Percentiles rank a stretch among this genome's conserved stretches.
Conservation (phyloP, 2,888 invertebrate genomes). For the Ophraella communa region DNA sequence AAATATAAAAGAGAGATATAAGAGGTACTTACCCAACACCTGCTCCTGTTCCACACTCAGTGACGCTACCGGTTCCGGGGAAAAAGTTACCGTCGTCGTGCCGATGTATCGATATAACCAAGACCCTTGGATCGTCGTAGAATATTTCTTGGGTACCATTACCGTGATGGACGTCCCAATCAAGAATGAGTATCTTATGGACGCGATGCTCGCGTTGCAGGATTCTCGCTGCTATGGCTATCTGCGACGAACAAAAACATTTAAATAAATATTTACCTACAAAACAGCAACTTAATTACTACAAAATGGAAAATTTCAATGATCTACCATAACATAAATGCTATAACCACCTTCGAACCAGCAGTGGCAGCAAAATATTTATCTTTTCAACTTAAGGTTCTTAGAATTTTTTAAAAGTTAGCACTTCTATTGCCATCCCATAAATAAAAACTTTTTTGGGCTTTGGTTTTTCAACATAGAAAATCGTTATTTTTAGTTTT, state of each 20-base stretch:
- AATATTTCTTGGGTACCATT: conserved; percentile 99
- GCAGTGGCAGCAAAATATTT: too few relatives aligned
- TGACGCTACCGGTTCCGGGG: conserved; percentile 97
- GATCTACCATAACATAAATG: too few relatives aligned
- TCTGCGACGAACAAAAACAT: conserved; percentile 17
- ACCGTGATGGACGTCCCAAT: conserved; percentile 99
- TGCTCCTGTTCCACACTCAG: conserved; percentile 88
- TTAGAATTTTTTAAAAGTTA: too few relatives aligned
- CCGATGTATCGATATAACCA: conserved; percentile 97
- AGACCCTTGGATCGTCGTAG: conserved; percentile 91
- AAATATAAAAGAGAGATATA: neutral
- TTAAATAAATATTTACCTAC: too few relatives aligned
- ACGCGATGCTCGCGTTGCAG: conserved; percentile 84
- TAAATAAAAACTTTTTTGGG: too few relatives aligned
- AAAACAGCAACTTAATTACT: too few relatives aligned
- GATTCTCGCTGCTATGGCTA: conserved; percentile 92
- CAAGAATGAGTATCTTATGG: conserved; percentile 91
- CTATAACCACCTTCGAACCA: too few relatives aligned
- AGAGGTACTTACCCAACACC: conserved; percentile 75
- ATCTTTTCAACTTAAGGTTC: too few relatives aligned
- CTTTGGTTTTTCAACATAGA: too few relatives aligned
- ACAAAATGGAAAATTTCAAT: too few relatives aligned
- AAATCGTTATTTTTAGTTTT: too few relatives aligned
- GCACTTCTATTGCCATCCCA: too few relatives aligned
- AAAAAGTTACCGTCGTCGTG: conserved; percentile 99